Evolutionary conservation across 2,797 vertebrate genomes (phyloP), one percentile per base, ranked within the genome.

Genomic region (Jordanella pulchra): DNA sequence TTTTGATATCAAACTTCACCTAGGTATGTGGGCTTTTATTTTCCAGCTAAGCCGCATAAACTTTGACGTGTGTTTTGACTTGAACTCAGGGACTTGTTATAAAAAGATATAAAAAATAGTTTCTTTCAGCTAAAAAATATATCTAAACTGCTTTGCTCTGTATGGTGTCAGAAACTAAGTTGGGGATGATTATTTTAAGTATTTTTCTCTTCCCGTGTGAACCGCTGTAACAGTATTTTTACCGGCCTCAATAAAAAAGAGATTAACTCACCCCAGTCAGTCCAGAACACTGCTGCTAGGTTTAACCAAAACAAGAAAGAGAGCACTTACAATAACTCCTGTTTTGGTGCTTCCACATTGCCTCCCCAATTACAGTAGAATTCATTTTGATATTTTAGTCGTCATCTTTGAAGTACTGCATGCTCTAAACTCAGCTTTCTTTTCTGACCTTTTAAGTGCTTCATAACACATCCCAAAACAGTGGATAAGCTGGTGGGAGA

Each of bases 81-180:
- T 21, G 35, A n/a, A 39, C 32, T 39, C 32, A 1, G 4, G 23
- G 32, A 39, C 35, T 35, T 15, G 17, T 18, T 39, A 5, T 9
- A 27, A 54, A 27, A 54, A 54, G 10, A 54, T 11, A 39, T 39
- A 21, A 61, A 61, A 61, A 61, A 61, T 11, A 13, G 32, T 21
- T 67, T 39, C 48, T 32, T 67, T 30, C 30, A 67, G 13, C 30
- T 67, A 4, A 67, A 21, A 28, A 67, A 67, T 32, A 32, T 67
- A 13, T n/a, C 30, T 23, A 53, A 67, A 32, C 21, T n/a, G n/a
- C 14, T 4, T 25, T 32, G 14, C 50, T 4, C 35, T 32, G 14
- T 32, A 6, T 67, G 4, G 30, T 53, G 30, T 53, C 65, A 27
- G 23, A 35, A 35, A n/a, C 65, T 35, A 30, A 53, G 30, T 23